These are phyloP conservation scores for Hydriomena furcata DNA, from an alignment of 2,888 invertebrate genomes.

Conservation along the genomic window DNA sequence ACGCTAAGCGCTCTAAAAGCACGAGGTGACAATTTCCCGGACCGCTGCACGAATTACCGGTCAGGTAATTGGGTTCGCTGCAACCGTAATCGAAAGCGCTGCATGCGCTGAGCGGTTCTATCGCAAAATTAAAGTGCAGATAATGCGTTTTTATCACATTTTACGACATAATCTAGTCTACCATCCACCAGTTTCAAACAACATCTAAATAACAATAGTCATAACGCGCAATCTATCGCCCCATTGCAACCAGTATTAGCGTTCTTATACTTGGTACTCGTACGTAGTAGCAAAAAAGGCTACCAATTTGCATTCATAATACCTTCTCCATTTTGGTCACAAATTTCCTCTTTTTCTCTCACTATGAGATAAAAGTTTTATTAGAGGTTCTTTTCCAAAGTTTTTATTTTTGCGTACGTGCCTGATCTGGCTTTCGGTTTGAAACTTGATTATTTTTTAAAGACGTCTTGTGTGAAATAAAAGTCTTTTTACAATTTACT, in stretches of 20 bases:
- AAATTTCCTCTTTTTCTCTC: no score
- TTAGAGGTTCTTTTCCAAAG: slow-evolving; percentile 11
- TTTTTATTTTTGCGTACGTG: slow-evolving; percentile 20
- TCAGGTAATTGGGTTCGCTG: slow-evolving; percentile 47
- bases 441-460: slow-evolving; percentile 13
- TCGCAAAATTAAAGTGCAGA: slow-evolving; percentile 2
- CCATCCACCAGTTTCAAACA: no score
- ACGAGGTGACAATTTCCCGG: slow-evolving; percentile 49
- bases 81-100: slow-evolving; percentile 45
- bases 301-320: no score
- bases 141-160: no score
- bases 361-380: slow-evolving; percentile 12
- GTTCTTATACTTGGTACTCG: background rate
- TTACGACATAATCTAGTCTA: no score
- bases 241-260: background rate
- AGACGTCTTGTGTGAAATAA: background rate
- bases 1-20: slow-evolving; percentile 19
- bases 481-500: slow-evolving; percentile 7
- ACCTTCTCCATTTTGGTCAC: no score
- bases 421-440: slow-evolving; percentile 6
- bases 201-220: no score
- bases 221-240: no score
- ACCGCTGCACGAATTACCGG: slow-evolving; percentile 44
- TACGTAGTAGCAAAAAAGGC: no score
- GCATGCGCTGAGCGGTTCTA: slow-evolving; percentile 42